Evolutionary conservation across 1,140 invertebrate genomes (phyloP).

Genomic region (Camponotus vicinus): DNA sequence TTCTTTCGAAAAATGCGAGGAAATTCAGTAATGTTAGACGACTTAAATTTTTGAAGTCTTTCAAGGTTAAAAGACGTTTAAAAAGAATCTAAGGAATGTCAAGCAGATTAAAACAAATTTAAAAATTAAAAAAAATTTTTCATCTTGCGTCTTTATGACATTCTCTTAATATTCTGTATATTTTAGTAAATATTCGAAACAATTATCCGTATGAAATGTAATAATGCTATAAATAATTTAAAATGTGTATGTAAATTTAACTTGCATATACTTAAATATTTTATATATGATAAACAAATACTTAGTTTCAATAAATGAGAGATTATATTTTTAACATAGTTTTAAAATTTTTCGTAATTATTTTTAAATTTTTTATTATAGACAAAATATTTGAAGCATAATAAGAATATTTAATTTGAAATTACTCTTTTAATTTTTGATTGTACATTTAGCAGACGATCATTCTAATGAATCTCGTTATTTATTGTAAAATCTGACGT

Average conservation of each 20-base stretch:
- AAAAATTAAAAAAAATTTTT: too few relatives aligned
- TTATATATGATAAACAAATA: neutral
- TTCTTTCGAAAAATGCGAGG: conserved; percentile 34
- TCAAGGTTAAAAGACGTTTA: conserved; percentile 14
- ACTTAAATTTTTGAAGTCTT: neutral
- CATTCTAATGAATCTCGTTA: neutral
- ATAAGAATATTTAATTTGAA: neutral
- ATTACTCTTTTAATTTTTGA: neutral
- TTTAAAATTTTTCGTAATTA: neutral
- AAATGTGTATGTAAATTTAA: neutral
- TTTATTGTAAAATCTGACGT: neutral
- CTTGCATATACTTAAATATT: neutral
- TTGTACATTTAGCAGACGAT: neutral
- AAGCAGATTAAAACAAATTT: neutral
- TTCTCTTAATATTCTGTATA: neutral
- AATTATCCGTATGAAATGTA: neutral
- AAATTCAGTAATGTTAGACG: neutral
- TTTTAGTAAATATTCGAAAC: neutral
- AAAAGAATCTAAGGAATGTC: neutral
- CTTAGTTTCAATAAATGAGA: neutral
- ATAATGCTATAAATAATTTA: neutral
- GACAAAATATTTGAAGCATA: neutral
- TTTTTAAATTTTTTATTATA: neutral
- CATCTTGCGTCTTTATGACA: neutral
- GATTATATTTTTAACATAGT: neutral